Conservation (phyloP, 2,113 vertebrate genomes). For the Macquaria ambigua region DNA sequence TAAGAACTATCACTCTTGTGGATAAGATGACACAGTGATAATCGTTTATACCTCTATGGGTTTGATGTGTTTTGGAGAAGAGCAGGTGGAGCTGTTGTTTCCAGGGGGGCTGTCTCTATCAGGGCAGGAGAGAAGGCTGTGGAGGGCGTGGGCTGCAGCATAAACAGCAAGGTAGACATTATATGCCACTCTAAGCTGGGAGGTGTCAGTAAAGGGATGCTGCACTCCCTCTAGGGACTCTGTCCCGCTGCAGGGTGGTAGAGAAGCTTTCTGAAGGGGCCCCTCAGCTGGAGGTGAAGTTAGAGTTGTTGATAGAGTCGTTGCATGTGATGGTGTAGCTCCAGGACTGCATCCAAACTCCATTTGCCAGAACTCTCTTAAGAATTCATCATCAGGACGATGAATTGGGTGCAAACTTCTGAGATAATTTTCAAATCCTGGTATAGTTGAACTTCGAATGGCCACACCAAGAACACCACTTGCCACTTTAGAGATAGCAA, state of each 20-base stretch:
- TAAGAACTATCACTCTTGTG: background rate
- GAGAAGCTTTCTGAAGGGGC: background rate
- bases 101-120: constrained; percentile 20
- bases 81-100: constrained; percentile 65
- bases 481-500: constrained; percentile 58
- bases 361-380: constrained; percentile 76
- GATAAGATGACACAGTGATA: background rate
- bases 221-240: constrained; percentile 78
- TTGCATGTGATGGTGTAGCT: background rate
- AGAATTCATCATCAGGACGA: constrained; percentile 61
- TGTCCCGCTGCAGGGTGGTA: constrained; percentile 78
- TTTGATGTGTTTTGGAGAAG: constrained; percentile 65
- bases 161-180: constrained; percentile 86
- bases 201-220: constrained; percentile 80
- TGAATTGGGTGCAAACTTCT: constrained; percentile 66
- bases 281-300: constrained; percentile 8
- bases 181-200: constrained; percentile 81
- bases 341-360: constrained; percentile 73
- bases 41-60: constrained; percentile 69
- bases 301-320: background rate
- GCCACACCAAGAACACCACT: constrained; percentile 81
- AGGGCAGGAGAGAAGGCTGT: constrained; percentile 79
- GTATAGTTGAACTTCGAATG: constrained; percentile 75
- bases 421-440: constrained; percentile 76
- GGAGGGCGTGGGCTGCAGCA: constrained; percentile 83